phyloP scores from a whole-genome alignment of 2,113 vertebrate genomes.

The Nibea albiflora region DNA sequence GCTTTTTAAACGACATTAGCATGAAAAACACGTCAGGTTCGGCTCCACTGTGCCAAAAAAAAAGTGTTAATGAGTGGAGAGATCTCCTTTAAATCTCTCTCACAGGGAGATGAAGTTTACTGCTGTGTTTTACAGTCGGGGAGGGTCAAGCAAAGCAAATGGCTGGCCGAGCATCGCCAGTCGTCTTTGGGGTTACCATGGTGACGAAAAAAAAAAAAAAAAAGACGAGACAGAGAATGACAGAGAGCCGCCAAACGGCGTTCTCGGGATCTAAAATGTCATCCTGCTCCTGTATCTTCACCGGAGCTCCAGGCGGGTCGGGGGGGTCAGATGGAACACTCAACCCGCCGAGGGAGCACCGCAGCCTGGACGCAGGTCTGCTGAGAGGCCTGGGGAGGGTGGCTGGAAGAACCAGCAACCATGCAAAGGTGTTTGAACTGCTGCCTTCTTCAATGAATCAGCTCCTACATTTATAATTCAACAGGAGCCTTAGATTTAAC shows the following conservation, averaged over 20 bases:
- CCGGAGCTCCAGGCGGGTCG: neutral
- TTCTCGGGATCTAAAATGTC: conserved; percentile 39
- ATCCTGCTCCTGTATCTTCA: neutral
- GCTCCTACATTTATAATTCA: too few relatives aligned
- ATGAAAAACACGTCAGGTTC: conserved; percentile 1
- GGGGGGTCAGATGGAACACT: neutral
- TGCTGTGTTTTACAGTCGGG: conserved; percentile 15
- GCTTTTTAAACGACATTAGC: conserved; percentile 33
- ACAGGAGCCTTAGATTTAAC: too few relatives aligned
- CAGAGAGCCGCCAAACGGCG: neutral
- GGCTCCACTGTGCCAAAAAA: neutral
- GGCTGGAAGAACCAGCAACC: neutral
- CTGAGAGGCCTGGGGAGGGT: neutral
- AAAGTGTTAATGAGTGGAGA: neutral
- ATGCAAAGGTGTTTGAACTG: neutral
- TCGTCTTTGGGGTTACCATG: conserved; percentile 17
- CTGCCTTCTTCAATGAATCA: too few relatives aligned
- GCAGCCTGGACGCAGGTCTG: conserved; percentile 10
- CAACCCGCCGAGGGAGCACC: neutral
- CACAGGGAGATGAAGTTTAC: conserved; percentile 21
- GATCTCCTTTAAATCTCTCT: neutral
- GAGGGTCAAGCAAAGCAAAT: neutral
- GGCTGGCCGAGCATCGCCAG: conserved; percentile 18
- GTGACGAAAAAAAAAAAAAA: neutral
- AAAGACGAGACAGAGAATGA: neutral